Base-by-base conservation (phyloP, 2,888 invertebrate species). In the Microplitis manilae region DNA sequence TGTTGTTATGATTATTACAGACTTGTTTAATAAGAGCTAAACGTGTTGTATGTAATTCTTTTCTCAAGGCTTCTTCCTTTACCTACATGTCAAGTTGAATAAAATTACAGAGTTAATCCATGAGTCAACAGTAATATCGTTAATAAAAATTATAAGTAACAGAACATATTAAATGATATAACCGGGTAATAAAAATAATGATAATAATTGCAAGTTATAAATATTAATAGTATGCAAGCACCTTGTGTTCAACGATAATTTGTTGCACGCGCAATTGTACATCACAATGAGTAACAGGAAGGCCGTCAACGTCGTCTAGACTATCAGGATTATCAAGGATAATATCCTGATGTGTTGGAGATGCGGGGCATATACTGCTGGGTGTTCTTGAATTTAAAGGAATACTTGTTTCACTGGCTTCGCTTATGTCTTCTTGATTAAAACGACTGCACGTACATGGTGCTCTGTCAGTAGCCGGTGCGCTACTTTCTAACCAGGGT, bases 181-280 rank as follows among this genome's bases (percentile, higher is more conserved):
- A 73, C 69, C 7, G 15, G 75, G n/a, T 72, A 59, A 9, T 13
- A 59, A 15, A 64, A 9, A 50, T 17, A 38, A 62, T 30, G 4
- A 30, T 41, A 30, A 59, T 20, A 68, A 17, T 61, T 6, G 20
- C 30, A 30, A 75, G 17, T 38, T 40, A 73, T 76, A 68, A 83
- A 85, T 85, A 39, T 38, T 39, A 50, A 69, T 76, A 86, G 2
- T 50, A 5, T 50, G 50, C 13, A 50, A 50, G 9, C 50, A 96
- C 96, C 93, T 94, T 94, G 88, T 96, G 94, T 82, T 95, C 94
- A 77, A 94, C 92, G 84, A 96, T 94, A 86, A 97, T 95, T 90
- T 96, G 95, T 87, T 94, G 94, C 85, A 97, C 92, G 81, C 97
- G 91, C 81, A 93, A 93, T 90, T 96, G 96, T 81, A 94, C 92